Conservation (phyloP, 2,797 vertebrate genomes). For the Gallinago nigripennis region DNA sequence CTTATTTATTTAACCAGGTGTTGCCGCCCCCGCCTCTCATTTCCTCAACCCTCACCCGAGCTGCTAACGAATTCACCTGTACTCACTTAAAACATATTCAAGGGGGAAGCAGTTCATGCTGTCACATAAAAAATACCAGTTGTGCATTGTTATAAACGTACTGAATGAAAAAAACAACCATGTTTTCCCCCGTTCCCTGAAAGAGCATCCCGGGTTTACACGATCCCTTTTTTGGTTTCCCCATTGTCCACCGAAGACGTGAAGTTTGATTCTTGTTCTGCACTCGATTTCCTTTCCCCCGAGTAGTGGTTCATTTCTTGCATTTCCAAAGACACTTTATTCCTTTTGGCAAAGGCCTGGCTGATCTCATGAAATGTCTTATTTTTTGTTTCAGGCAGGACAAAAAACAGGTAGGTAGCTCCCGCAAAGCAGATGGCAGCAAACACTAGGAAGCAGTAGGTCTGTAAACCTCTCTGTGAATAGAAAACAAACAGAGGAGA, state of each 20-base stretch:
- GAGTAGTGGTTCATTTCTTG: slow-evolving; percentile 69
- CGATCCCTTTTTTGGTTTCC: background rate
- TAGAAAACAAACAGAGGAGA: slow-evolving; percentile 39
- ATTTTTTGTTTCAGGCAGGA: slow-evolving; percentile 96
- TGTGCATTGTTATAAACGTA: background rate
- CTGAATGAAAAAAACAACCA: background rate
- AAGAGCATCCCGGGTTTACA: background rate
- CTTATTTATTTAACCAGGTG: background rate
- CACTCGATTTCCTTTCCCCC: background rate
- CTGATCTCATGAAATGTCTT: slow-evolving; percentile 92
- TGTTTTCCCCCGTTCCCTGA: fast-evolving
- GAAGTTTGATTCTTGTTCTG: slow-evolving; percentile 33
- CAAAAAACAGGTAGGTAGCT: slow-evolving; percentile 81
- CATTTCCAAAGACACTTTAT: slow-evolving; percentile 74
- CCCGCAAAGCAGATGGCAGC: slow-evolving; percentile 82
- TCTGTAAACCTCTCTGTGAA: slow-evolving; percentile 81
- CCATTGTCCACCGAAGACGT: background rate
- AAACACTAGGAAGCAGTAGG: slow-evolving; percentile 91
- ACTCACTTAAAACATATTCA: background rate
- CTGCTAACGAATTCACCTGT: background rate
- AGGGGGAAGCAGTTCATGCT: background rate
- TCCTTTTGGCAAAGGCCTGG: slow-evolving; percentile 89
- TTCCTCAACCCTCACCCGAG: background rate
- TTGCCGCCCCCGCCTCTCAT: fast-evolving
- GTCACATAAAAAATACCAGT: background rate